phyloP scores from a whole-genome alignment of 2,113 vertebrate genomes.

The Beaufortia kweichowensis region DNA sequence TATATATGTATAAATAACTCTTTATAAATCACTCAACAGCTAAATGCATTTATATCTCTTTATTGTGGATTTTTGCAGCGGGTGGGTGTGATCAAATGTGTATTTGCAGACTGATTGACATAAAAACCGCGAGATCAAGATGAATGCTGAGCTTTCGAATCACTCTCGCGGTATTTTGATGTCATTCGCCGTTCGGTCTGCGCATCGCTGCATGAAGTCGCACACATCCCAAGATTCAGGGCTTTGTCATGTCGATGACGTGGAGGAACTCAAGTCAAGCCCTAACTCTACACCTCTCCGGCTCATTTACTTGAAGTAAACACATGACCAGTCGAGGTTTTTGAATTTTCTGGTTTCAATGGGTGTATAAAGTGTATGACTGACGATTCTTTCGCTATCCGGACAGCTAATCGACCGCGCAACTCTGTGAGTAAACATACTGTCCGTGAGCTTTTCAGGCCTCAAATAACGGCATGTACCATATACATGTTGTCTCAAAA shows the following conservation, averaged over 20 bases:
- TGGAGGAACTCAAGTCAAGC: conserved; percentile 29
- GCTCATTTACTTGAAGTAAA: neutral
- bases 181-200: too few species aligned
- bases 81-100: conserved; percentile 6
- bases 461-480: neutral
- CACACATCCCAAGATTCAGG: neutral
- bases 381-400: conserved; percentile 5
- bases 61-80: neutral
- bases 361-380: neutral
- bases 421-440: conserved; percentile 11
- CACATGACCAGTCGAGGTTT: neutral
- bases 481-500: neutral
- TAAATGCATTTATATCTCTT: neutral
- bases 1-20: neutral
- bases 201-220: too few species aligned
- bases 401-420: conserved; percentile 1
- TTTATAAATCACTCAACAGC: neutral
- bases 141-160: too few species aligned
- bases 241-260: conserved; percentile 48
- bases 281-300: conserved; percentile 16
- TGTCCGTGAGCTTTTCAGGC: conserved; percentile 4
- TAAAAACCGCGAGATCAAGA: too few species aligned
- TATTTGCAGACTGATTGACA: neutral
- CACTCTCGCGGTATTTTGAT: too few species aligned
- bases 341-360: neutral